Evolutionary conservation across 2,797 vertebrate species (phyloP).

Genomic region (Thunnus albacares): DNA sequence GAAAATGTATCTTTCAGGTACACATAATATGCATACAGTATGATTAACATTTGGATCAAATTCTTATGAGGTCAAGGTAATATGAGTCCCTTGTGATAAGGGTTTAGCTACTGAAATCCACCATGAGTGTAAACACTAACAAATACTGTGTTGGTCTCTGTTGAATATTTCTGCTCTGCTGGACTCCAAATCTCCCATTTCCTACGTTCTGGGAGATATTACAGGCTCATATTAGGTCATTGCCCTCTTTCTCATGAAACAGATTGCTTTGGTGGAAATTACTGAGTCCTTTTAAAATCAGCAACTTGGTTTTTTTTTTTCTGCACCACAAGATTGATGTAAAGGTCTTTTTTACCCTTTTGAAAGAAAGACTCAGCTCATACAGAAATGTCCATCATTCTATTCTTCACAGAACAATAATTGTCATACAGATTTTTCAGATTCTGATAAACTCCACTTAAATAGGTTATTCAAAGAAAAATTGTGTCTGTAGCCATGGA

Average conservation of each 20-base stretch:
- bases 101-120: slow-evolving; percentile 2
- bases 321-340: slow-evolving; percentile 31
- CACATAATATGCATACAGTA: background rate
- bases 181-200: slow-evolving; percentile 34
- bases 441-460: slow-evolving; percentile 10
- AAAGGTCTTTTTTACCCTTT: slow-evolving; percentile 45
- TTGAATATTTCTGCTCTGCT: slow-evolving; percentile 50
- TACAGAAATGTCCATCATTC: slow-evolving; percentile 22
- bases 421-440: slow-evolving; percentile 15
- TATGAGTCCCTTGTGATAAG: background rate
- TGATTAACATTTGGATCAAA: background rate
- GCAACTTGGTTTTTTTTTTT: slow-evolving; percentile 33
- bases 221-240: slow-evolving; percentile 51
- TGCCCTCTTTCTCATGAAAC: slow-evolving; percentile 57
- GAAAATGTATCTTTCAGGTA: background rate
- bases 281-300: slow-evolving; percentile 53
- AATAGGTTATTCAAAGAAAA: too few species aligned
- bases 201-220: slow-evolving; percentile 42
- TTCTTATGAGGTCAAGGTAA: slow-evolving; percentile 7
- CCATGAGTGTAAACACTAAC: slow-evolving; percentile 21
- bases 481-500: slow-evolving; percentile 1
- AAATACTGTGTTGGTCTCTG: slow-evolving; percentile 29
- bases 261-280: slow-evolving; percentile 57
- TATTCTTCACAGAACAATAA: slow-evolving; percentile 26
- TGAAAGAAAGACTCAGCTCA: slow-evolving; percentile 38